These are phyloP conservation scores for Drosophila hamatofila DNA, from an alignment of 2,888 invertebrate species.

Conservation along the genomic window DNA sequence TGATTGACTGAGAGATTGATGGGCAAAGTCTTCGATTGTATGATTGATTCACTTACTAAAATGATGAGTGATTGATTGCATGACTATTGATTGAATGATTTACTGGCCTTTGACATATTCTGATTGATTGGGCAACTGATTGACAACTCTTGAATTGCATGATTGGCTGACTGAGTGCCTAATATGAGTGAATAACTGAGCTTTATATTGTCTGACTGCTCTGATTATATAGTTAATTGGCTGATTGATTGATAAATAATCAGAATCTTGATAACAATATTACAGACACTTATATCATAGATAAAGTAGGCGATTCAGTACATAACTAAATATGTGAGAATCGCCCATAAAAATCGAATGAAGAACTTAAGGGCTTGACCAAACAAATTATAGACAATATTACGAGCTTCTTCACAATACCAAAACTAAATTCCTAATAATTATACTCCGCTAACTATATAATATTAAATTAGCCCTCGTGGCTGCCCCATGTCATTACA, in stretches of 20 bases:
- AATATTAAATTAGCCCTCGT: constrained; percentile 2
- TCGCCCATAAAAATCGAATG: no score
- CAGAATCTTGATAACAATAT: background rate
- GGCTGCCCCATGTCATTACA: background rate
- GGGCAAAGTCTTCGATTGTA: background rate
- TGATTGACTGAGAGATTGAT: background rate
- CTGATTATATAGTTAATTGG: no score
- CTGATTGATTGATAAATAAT: background rate
- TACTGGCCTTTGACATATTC: background rate
- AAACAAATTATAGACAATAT: background rate
- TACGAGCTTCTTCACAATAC: background rate
- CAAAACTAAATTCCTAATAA: background rate
- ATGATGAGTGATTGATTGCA: background rate
- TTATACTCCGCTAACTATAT: no score
- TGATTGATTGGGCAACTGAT: background rate
- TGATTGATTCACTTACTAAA: background rate
- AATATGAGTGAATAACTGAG: background rate
- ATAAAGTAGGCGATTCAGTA: background rate
- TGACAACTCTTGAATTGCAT: background rate
- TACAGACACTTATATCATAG: background rate
- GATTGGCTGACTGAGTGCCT: background rate
- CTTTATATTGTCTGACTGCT: background rate
- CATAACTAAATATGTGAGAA: background rate
- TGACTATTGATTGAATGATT: background rate
- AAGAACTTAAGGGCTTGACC: rapidly evolving